phyloP scores from a whole-genome alignment of 2,797 vertebrate species.

The Chaetophractus vellerosus region DNA sequence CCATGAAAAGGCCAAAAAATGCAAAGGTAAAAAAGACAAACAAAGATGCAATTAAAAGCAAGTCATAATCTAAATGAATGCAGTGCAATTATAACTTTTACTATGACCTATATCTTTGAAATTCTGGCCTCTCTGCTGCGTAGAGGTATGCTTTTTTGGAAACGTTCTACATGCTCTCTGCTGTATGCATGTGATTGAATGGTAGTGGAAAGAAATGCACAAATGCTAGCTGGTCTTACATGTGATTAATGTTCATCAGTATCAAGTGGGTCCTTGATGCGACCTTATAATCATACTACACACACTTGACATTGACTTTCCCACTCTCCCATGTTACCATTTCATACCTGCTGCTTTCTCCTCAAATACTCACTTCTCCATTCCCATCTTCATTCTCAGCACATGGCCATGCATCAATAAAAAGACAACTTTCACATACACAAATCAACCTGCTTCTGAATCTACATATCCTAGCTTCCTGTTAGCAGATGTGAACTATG shows the following conservation, averaged over 20 bases:
- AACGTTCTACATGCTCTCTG: no score
- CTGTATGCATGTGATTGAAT: no score
- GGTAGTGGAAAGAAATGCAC: background rate
- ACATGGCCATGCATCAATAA: background rate
- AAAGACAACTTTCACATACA: background rate
- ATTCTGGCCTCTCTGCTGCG: no score
- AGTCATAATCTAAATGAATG: background rate
- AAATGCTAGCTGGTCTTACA: background rate
- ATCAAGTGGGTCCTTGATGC: rapidly evolving
- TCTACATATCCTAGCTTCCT: background rate
- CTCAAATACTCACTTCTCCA: background rate
- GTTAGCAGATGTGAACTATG: background rate
- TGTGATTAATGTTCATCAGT: background rate
- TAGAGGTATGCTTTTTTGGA: no score
- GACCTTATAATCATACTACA: no score
- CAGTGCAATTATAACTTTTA: background rate
- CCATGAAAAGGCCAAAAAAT: no score
- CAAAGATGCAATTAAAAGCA: no score
- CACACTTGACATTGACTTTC: background rate
- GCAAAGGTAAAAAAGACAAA: no score
- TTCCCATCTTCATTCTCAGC: background rate
- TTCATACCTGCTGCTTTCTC: background rate
- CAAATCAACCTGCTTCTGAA: background rate
- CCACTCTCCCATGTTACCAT: background rate
- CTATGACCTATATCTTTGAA: no score